Evolutionary conservation across 1,140 invertebrate species (phyloP), one percentile per base, ranked within the genome.

Genomic region (Dysdera silvatica): DNA sequence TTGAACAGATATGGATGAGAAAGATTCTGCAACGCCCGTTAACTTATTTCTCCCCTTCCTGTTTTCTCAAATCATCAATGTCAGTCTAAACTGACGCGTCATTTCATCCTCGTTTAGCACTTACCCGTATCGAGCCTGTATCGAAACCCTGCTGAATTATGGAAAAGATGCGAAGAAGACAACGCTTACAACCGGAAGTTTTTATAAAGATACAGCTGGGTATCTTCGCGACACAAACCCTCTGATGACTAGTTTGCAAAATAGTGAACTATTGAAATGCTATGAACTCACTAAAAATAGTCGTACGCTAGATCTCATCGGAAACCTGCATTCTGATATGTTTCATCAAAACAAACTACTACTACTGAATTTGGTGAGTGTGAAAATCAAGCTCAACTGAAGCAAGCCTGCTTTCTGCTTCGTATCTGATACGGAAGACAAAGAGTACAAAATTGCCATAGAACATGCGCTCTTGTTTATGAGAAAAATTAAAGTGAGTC

Each of bases 1-100:
- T 53, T 18, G 51, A 20, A 32, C 32, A 35, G 31, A 7, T 10
- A 24, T 53, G 35, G 5, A 18, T 4, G 18, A 16, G 5, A 23
- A 53, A 6, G 51, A 32, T 16, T 5, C 14, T 14, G 28, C 18
- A 6, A 16, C 31, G 12, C 51, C 51, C 0, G 14, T 20, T 4
- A 53, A 53, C 23, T 35, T 53, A 4, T 53, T 32, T 23, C 20
- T 53, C 10, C 51, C 32, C 35, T 18, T 32, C 18, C 20, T 53
- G 20, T 53, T 53, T 20, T 53, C 29, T 16, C 51, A 51, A 51
- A 18, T 51, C 18, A 28, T n/a, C n/a, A n/a, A 53, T 53, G 31
- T 53, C 16, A 32, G 32, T 35, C 28, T 53, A 20, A 53, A 53
- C 20, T 28, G 28, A 18, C 1, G 29, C 32, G 23, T 32, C 18